phyloP scores from a whole-genome alignment of 2,113 vertebrate genomes.

The Crotalus helleri region DNA sequence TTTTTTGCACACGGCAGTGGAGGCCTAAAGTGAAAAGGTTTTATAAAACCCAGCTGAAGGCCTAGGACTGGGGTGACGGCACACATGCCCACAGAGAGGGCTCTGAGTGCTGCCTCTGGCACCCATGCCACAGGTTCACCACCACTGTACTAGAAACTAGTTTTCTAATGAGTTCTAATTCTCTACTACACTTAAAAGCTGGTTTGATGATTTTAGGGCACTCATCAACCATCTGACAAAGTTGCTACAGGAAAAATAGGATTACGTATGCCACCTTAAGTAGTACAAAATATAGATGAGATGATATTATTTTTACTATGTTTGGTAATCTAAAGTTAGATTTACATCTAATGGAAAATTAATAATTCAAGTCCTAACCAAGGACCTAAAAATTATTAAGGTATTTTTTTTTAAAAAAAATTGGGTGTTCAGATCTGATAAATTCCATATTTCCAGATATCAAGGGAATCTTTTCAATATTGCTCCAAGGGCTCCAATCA shows the following conservation, averaged over 20 bases:
- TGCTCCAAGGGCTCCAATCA: not conserved
- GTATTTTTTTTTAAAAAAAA: too few relatives aligned
- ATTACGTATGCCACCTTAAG: not conserved
- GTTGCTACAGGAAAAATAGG: not conserved
- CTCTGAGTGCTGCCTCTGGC: too few relatives aligned
- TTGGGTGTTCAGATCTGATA: not conserved
- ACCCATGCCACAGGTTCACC: too few relatives aligned
- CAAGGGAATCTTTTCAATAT: not conserved
- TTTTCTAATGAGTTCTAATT: not conserved
- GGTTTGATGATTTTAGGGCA: not conserved
- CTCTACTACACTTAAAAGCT: not conserved
- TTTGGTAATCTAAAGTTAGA: not conserved
- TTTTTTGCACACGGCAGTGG: too few relatives aligned
- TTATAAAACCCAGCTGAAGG: too few relatives aligned
- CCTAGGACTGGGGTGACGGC: too few relatives aligned
- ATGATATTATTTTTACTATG: not conserved
- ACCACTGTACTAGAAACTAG: not conserved
- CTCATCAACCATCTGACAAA: not conserved
- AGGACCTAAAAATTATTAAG: not conserved
- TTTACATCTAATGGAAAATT: not conserved
- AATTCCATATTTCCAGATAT: not conserved
- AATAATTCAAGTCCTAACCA: not conserved
- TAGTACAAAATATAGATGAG: not conserved
- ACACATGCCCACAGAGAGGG: too few relatives aligned
- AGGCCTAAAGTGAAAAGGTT: too few relatives aligned